These are phyloP conservation scores for Mamestra configurata DNA, from an alignment of 1,140 invertebrate species.

Conservation along the genomic window DNA sequence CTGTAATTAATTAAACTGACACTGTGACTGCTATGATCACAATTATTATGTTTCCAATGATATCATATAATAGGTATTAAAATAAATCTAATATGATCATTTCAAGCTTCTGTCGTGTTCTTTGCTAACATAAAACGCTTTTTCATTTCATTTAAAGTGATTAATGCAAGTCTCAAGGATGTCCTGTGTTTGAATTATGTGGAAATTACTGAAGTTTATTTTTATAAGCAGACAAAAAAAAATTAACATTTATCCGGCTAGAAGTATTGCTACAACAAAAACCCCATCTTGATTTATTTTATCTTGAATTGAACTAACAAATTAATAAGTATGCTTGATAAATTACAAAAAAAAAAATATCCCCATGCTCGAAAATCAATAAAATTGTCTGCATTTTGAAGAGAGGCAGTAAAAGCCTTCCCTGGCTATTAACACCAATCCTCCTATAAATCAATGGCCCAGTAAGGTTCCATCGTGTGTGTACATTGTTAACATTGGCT, in stretches of 20 bases:
- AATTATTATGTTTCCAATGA: constrained; percentile 2
- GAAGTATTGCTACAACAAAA: too few relatives aligned
- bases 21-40: background rate
- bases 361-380: too few relatives aligned
- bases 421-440: background rate
- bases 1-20: background rate
- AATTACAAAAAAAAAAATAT: too few relatives aligned
- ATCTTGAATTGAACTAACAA: too few relatives aligned
- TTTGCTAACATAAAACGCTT: constrained; percentile 79
- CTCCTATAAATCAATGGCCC: background rate
- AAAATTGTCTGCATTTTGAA: too few relatives aligned
- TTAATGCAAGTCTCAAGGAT: background rate
- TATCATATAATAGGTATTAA: constrained; percentile 20
- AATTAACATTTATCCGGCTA: too few relatives aligned
- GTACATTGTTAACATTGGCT: constrained; percentile 59
- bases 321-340: too few relatives aligned
- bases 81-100: constrained; percentile 67
- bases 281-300: too few relatives aligned
- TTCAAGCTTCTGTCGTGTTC: constrained; percentile 75
- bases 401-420: background rate
- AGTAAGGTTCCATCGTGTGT: constrained; percentile 26
- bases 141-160: constrained; percentile 66
- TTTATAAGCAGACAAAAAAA: background rate
- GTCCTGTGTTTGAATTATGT: background rate
- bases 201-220: constrained; percentile 2